A percentile compares a stretch with the other conserved stretches of the same genome.
phyloP scores from a whole-genome alignment of 2,113 vertebrate species.

The Dasyurus viverrinus region DNA sequence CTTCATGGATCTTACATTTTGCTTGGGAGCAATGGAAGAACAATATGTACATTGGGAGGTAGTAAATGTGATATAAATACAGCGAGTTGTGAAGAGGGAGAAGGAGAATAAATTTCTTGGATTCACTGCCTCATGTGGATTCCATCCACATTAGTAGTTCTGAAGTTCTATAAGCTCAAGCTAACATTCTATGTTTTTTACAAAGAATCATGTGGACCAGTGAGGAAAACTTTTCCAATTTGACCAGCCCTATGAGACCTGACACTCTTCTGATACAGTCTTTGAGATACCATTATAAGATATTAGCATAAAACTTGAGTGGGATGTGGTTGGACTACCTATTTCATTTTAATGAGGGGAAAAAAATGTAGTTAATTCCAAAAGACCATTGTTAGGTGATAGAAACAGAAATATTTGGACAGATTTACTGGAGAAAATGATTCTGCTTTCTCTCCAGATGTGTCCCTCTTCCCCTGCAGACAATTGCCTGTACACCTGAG shows the following conservation, averaged over 20 bases:
- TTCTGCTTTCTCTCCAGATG: not conserved
- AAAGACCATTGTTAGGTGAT: not conserved
- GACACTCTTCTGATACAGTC: not conserved
- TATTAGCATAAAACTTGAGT: not conserved
- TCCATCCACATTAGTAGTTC: not conserved
- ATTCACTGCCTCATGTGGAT: not conserved
- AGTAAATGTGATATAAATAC: not conserved
- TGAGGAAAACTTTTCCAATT: not conserved
- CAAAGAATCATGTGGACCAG: not conserved
- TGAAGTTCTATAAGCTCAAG: not conserved
- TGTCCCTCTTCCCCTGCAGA: not conserved
- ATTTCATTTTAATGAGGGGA: not conserved
- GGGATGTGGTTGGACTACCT: not conserved
- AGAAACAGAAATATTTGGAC: conserved; percentile 1
- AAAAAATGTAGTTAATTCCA: not conserved
- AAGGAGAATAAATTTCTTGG: not conserved
- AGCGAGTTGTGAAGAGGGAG: not conserved
- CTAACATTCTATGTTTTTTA: not conserved
- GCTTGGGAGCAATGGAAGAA: not conserved
- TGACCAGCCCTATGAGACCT: not conserved
- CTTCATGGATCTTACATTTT: not conserved
- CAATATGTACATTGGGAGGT: not conserved
- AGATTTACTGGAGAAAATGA: not conserved
- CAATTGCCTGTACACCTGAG: not conserved
- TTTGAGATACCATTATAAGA: not conserved